phyloP scores from a whole-genome alignment of 2,888 invertebrate species.

The Aplocera efformata region DNA sequence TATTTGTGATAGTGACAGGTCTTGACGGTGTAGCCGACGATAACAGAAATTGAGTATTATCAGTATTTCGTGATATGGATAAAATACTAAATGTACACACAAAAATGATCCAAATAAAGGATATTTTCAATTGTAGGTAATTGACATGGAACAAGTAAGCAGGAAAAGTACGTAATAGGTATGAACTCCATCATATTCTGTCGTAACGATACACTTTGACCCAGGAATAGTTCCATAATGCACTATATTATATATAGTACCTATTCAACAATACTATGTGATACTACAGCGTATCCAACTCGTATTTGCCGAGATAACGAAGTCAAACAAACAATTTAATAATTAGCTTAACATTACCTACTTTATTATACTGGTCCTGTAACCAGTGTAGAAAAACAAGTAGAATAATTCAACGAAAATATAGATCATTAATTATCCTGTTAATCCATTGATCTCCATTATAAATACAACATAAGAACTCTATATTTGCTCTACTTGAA shows the following conservation, averaged over 20 bases:
- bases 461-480: too few relatives aligned
- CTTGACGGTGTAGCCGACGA: too few relatives aligned
- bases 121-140: constrained; percentile 35
- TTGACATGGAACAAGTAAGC: constrained; percentile 65
- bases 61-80: too few relatives aligned
- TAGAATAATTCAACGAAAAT: neutral
- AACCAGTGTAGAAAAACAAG: constrained; percentile 10
- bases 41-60: too few relatives aligned
- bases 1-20: too few relatives aligned
- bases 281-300: constrained; percentile 20
- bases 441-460: too few relatives aligned
- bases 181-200: constrained; percentile 27
- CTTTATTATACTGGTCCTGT: constrained; percentile 8
- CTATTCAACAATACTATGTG: constrained; percentile 18
- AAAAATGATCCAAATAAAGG: neutral
- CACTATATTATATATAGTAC: constrained; percentile 14
- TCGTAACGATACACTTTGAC: constrained; percentile 57
- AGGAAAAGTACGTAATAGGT: constrained; percentile 62
- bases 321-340: constrained; percentile 31
- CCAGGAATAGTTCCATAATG: constrained; percentile 31
- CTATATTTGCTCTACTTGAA: too few relatives aligned
- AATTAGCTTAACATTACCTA: constrained; percentile 21
- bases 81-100: too few relatives aligned
- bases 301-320: constrained; percentile 30
- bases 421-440: too few relatives aligned